These are phyloP conservation scores for Rhinoraja longicauda DNA, from an alignment of 2,797 vertebrate genomes.

Conservation along the genomic window DNA sequence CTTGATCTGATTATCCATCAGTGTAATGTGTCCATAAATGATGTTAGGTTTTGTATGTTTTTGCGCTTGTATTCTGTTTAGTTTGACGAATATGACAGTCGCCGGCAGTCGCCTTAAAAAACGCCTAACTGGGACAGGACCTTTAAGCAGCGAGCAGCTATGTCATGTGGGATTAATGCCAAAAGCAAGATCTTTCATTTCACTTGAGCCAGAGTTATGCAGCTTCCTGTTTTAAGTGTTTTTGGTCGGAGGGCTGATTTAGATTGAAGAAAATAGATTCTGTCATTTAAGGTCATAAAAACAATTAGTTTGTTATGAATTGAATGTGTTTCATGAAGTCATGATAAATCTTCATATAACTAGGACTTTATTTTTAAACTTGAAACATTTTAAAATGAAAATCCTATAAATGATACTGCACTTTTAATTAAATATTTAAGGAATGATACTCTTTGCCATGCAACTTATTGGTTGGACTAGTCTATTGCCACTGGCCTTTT, in stretches of 20 bases:
- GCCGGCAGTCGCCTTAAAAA: too few relatives aligned
- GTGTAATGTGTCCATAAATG: too few relatives aligned
- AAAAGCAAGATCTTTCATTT: neutral
- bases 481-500: neutral
- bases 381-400: neutral
- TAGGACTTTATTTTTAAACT: neutral
- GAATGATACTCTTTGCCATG: neutral
- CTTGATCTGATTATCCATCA: too few relatives aligned
- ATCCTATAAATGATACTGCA: neutral
- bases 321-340: neutral
- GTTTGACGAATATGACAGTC: too few relatives aligned
- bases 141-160: too few relatives aligned
- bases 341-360: neutral
- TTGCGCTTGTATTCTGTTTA: too few relatives aligned
- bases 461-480: neutral
- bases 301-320: neutral
- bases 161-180: neutral
- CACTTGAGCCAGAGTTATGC: neutral
- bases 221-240: neutral
- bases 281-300: neutral
- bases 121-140: too few relatives aligned
- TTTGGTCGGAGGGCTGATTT: neutral
- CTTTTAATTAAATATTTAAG: neutral
- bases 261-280: neutral
- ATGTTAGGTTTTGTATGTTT: too few relatives aligned